Percentiles rank a stretch among this genome's conserved stretches.
Evolutionary conservation across 2,797 vertebrate genomes (phyloP).

Genomic region (Scarus forsteni): DNA sequence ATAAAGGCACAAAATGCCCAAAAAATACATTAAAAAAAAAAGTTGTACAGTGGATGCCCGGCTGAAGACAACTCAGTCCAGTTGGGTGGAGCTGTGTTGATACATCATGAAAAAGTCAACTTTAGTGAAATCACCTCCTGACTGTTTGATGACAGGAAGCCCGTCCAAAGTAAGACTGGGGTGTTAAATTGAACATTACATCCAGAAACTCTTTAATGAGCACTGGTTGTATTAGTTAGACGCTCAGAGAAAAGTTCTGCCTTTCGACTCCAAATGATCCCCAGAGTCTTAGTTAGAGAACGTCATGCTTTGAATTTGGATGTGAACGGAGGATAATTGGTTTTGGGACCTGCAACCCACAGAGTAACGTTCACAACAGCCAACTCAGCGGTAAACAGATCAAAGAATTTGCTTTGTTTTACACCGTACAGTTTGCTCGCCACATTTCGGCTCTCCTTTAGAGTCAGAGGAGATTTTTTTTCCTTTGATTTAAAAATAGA

Average conservation of each 20-base stretch:
- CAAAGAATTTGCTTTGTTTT: conserved; percentile 4
- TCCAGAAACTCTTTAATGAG: conserved; percentile 9
- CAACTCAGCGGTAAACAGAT: conserved; percentile 16
- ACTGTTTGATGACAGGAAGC: too few species aligned
- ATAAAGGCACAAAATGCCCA: too few species aligned
- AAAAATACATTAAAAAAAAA: too few species aligned
- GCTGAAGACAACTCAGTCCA: too few species aligned
- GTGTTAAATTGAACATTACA: not conserved
- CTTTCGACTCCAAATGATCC: conserved; percentile 2
- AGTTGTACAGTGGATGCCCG: too few species aligned
- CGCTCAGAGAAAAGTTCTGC: conserved; percentile 2
- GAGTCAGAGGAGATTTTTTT: not conserved
- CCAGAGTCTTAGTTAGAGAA: conserved; percentile 11
- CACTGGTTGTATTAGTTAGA: conserved; percentile 1
- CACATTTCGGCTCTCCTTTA: not conserved
- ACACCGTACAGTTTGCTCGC: not conserved
- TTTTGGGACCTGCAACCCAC: not conserved
- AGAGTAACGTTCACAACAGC: conserved; percentile 18
- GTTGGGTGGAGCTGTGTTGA: too few species aligned
- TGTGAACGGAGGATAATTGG: conserved; percentile 12
- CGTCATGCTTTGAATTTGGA: conserved; percentile 20
- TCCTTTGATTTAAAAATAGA: conserved; percentile 1
- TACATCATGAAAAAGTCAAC: too few species aligned
- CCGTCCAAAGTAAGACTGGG: too few species aligned
- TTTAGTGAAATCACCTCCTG: too few species aligned